Evolutionary conservation across 2,888 invertebrate species (phyloP).

Genomic region (Plagodis pulveraria): DNA sequence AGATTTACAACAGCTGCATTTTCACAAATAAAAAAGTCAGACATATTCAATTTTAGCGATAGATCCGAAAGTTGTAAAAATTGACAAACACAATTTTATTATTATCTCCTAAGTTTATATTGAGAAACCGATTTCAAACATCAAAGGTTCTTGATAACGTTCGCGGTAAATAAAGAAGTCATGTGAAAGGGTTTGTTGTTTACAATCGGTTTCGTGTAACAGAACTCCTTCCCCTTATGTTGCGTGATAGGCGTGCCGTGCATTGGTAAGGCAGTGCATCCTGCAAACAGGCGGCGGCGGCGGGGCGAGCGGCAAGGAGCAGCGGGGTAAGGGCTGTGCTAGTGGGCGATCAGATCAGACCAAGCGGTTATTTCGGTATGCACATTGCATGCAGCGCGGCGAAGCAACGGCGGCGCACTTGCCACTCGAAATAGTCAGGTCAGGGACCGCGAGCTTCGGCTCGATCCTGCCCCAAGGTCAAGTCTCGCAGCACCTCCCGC

Average conservation of each 20-base stretch:
- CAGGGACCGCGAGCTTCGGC: constrained; percentile 81
- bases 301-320: constrained; percentile 41
- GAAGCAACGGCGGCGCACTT: constrained; percentile 71
- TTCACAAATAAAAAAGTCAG: too few relatives aligned
- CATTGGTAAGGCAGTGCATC: constrained; percentile 69
- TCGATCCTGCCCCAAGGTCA: constrained; percentile 84
- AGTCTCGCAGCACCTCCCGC: constrained; percentile 59
- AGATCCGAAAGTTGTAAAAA: too few relatives aligned
- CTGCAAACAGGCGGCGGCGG: constrained; percentile 51
- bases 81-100: too few relatives aligned
- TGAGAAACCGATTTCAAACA: constrained; percentile 8
- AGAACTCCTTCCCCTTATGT: constrained; percentile 58
- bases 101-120: background rate
- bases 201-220: constrained; percentile 57
- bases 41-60: too few relatives aligned
- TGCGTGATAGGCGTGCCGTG: constrained; percentile 65
- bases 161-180: constrained; percentile 18
- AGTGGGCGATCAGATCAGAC: constrained; percentile 58
- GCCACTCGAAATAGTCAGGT: constrained; percentile 85
- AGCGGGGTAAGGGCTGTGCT: constrained; percentile 48
- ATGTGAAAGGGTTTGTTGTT: constrained; percentile 60
- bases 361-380: constrained; percentile 83
- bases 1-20: too few relatives aligned
- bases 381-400: constrained; percentile 81
- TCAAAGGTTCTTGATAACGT: constrained; percentile 12